These are phyloP conservation scores for Stomatorhinus ivindoensis DNA, from an alignment of 2,113 vertebrate genomes.

Conservation along the genomic window DNA sequence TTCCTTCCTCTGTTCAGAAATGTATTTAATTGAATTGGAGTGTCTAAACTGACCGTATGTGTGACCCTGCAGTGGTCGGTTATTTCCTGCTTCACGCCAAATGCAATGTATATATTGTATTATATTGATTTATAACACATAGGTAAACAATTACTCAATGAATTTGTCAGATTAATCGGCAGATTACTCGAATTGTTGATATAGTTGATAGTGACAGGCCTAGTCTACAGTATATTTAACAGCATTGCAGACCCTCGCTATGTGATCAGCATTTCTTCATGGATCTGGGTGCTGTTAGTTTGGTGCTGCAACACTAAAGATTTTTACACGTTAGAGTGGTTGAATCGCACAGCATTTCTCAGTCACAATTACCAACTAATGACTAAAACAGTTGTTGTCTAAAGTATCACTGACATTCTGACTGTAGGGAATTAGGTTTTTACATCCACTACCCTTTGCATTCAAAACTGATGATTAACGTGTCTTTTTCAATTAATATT, in stretches of 20 bases:
- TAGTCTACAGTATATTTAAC: neutral
- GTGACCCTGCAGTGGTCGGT: no score
- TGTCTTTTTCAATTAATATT: neutral
- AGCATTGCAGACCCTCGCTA: neutral
- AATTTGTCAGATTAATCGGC: neutral
- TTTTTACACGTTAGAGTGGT: neutral
- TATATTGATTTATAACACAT: no score
- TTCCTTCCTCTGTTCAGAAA: no score
- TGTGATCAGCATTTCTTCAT: neutral
- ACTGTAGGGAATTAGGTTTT: neutral
- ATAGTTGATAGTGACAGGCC: neutral
- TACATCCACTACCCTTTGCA: neutral
- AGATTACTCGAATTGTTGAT: neutral
- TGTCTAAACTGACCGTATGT: no score
- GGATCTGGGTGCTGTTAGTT: neutral
- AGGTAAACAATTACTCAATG: neutral
- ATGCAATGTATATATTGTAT: no score
- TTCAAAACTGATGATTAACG: neutral
- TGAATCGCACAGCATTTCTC: neutral
- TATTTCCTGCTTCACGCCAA: no score
- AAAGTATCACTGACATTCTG: slow-evolving; percentile 21
- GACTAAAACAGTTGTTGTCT: slow-evolving; percentile 27
- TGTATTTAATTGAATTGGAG: no score
- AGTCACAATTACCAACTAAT: neutral
- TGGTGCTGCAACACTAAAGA: neutral